These are phyloP conservation scores for Thamnaconus septentrionalis DNA, from an alignment of 2,113 vertebrate genomes.

Conservation along the genomic window DNA sequence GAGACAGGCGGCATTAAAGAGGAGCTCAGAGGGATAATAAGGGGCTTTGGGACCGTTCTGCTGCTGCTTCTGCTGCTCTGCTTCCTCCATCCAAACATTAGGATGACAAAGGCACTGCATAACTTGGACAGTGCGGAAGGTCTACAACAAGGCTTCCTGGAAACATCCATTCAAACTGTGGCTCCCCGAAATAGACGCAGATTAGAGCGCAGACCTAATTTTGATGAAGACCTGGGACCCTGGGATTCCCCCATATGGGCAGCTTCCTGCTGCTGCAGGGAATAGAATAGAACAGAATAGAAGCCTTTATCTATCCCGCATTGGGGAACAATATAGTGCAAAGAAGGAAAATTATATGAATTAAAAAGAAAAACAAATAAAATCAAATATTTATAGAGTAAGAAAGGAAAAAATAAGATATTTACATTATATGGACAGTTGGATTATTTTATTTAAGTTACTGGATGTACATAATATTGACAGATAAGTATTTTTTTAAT, in stretches of 20 bases:
- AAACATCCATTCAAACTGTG: slow-evolving; percentile 4
- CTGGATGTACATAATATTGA: no score
- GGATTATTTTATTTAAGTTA: no score
- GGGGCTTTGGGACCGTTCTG: slow-evolving; percentile 26
- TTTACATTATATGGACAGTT: no score
- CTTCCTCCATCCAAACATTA: slow-evolving; percentile 30
- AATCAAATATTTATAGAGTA: no score
- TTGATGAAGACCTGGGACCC: slow-evolving; percentile 12
- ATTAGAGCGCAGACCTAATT: slow-evolving; percentile 17
- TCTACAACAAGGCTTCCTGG: slow-evolving; percentile 16
- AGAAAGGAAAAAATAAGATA: no score
- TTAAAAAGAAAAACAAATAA: no score
- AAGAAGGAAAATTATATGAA: no score
- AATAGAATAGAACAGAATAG: no score
- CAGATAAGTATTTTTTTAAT: no score
- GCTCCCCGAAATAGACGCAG: slow-evolving; percentile 21
- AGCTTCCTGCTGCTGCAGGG: slow-evolving; percentile 12
- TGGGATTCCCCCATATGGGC: slow-evolving; percentile 17
- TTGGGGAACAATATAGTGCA: no score
- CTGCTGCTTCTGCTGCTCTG: not conserved
- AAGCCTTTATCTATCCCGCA: no score
- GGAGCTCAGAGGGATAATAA: slow-evolving; percentile 39
- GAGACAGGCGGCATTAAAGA: slow-evolving; percentile 21
- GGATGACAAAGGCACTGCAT: slow-evolving; percentile 25
- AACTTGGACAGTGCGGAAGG: slow-evolving; percentile 27